Evolutionary conservation across 2,113 vertebrate species (phyloP), one percentile per base, ranked within the genome.

Genomic region (Corythornis cristatus): DNA sequence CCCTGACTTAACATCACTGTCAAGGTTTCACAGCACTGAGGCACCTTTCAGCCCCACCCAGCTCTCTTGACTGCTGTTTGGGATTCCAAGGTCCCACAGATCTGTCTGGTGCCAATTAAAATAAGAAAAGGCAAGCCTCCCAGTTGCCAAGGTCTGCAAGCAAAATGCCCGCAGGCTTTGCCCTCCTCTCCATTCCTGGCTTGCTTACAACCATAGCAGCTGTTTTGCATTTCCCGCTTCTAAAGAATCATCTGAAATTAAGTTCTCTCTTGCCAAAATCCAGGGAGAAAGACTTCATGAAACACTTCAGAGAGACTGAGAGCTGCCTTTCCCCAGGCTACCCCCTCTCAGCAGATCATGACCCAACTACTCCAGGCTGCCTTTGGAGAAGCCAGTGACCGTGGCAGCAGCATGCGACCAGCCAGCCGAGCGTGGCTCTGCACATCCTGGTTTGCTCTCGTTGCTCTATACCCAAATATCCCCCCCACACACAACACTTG

Each of bases 401-500:
- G 65, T 3, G 14, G 22, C 4, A 2, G 51, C 8, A 7, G 53
- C 46, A 50, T 2, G 0, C 0, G 0, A 26, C 40, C 54, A 42
- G 42, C 16, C 2, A 0, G 15, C 54, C 2, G 0, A 43, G 29
- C 2, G 0, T 5, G 28, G 68, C 46, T 56, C 68, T 26, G 42
- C 25, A 13, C 50, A 28, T 3, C 53, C 61, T 12, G 9, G 6
- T 67, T 35, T 33, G n/a, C 25, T 71, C 65, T 33, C 50, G 1
- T 23, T 12, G 64, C 86, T 83, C 61, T 37, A 31, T 46, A 37
- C 31, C 35, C 43, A 46, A 4, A 15, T 1, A 2, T 25, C 35
- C n/a, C n/a, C n/a, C n/a, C 42, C 54, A 22, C 2, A 0, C 6
- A 42, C 25, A 50, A 15, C 6, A 0, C 12, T 20, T 45, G 14